A percentile compares a stretch with the other conserved stretches of the same genome.
Evolutionary conservation across 2,888 invertebrate species (phyloP).

Genomic region (Caenorhabditis zanzibari): DNA sequence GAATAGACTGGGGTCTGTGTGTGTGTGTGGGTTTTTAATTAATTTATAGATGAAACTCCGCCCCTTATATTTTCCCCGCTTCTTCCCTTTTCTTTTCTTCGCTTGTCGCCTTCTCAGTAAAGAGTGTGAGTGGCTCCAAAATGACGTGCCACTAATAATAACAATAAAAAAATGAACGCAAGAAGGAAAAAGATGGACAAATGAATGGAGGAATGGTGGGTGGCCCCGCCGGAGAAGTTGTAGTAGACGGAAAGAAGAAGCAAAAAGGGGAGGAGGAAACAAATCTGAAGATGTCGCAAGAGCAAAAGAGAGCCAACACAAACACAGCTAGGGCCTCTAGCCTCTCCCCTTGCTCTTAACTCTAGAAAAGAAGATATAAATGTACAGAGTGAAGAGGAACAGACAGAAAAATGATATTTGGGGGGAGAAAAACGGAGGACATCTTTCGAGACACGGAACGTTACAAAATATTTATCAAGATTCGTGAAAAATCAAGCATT

Average conservation of each 20-base stretch:
- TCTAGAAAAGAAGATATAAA: conserved; percentile 32
- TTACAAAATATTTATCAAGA: conserved; percentile 29
- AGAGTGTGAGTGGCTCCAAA: conserved; percentile 2
- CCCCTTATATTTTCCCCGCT: not conserved
- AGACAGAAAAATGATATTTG: conserved; percentile 30
- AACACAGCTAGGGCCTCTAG: conserved; percentile 19
- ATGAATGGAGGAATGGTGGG: not conserved
- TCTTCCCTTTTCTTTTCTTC: not conserved
- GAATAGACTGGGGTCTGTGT: conserved; percentile 18
- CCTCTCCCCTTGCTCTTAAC: conserved; percentile 33
- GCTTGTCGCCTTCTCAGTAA: not conserved
- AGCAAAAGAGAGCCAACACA: conserved; percentile 41
- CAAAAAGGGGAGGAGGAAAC: conserved; percentile 32
- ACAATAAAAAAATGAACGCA: conserved; percentile 12
- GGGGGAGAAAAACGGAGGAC: conserved; percentile 5
- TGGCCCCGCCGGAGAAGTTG: conserved; percentile 29
- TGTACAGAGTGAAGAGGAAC: conserved; percentile 2
- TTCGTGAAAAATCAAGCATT: not conserved
- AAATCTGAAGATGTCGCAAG: conserved; percentile 60
- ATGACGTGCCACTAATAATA: conserved; percentile 20
- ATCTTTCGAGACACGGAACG: conserved; percentile 29
- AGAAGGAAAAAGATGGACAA: not conserved
- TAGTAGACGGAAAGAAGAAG: conserved; percentile 27
- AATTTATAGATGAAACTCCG: conserved; percentile 32
- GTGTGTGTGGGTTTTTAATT: conserved; percentile 47